Conservation (phyloP, 2,113 vertebrate genomes). For the Myotis davidii region DNA sequence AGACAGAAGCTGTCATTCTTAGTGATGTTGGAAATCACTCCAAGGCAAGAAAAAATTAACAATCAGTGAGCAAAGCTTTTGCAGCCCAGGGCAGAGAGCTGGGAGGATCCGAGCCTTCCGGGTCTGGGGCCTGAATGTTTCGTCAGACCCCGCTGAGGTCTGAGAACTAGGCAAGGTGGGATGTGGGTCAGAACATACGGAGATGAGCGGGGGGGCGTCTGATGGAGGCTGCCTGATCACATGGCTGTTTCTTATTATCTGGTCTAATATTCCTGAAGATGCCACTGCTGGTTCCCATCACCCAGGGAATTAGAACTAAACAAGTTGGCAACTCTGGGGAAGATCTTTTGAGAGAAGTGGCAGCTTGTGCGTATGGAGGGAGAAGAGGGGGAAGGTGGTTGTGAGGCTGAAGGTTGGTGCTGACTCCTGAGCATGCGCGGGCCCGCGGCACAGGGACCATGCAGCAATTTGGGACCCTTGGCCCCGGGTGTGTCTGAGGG, state of each 20-base stretch:
- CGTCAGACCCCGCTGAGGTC: not conserved
- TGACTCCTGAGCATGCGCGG: too few species aligned
- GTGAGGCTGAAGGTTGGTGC: not conserved
- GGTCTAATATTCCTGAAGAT: not conserved
- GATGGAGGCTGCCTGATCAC: not conserved
- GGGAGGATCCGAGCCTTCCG: not conserved
- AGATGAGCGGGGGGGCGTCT: not conserved
- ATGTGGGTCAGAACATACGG: not conserved
- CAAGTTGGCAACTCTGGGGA: not conserved
- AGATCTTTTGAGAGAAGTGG: not conserved
- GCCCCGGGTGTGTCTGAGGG: not conserved
- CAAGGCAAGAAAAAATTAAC: conserved; percentile 3
- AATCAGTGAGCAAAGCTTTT: conserved; percentile 24
- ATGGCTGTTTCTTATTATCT: not conserved
- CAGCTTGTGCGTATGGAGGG: not conserved
- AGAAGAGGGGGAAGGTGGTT: not conserved
- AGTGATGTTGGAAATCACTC: conserved; percentile 51
- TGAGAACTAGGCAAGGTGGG: not conserved
- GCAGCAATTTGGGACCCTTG: not conserved
- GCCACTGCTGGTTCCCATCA: not conserved
- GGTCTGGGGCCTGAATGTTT: not conserved
- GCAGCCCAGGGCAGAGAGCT: not conserved
- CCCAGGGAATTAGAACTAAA: not conserved
- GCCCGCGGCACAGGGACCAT: too few species aligned
- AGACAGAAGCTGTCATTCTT: conserved; percentile 27